Evolutionary conservation across 2,113 vertebrate species (phyloP), one percentile per base, ranked within the genome.

Genomic region (Xenus cinereus): DNA sequence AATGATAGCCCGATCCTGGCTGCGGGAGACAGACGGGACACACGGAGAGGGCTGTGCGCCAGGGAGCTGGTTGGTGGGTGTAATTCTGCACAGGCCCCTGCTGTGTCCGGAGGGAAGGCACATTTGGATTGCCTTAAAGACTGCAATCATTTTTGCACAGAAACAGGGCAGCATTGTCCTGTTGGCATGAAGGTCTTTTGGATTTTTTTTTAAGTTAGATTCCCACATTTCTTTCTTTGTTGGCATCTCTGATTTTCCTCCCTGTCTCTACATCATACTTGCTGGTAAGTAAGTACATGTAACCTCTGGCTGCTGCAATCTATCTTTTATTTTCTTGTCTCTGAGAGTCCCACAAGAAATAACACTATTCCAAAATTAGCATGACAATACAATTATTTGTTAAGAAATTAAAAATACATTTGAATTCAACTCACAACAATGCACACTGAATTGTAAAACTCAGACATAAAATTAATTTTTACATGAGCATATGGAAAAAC

Each of bases 391-490:
- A 15, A 32, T 54, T 43, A 43, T 76, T 93, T 69, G 32, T 71
- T 84, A 86, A 92, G 83, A 95, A 95, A 86, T 86, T 48, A 75
- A 86, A 80, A 90, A 39, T n/a, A 39, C 17, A 50, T 83, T 68
- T 84, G 35, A 68, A 78, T 92, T 92, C 35, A 15, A 32, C 43
- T 60, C 76, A 63, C 48, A 60, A 57, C 26, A n/a, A 23, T 56
- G 48, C 53, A 45, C 53, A 62, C 22, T 53, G 60, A 82, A 75
- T 87, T 64, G 32, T 60, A 94, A 88, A 95, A 75, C 69, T 90
- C 67, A 64, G 68, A 87, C 51, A 84, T 20, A 64, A 76, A 93
- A 88, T 84, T 94, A 86, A 81, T 90, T 90, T 93, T 94, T 93
- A 71, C 37, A 63, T 15, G 9, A 53, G 57, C 80, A 68, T 26